These are phyloP conservation scores for Kryphioiulus occultus DNA, from an alignment of 2,888 invertebrate genomes.

Conservation along the genomic window DNA sequence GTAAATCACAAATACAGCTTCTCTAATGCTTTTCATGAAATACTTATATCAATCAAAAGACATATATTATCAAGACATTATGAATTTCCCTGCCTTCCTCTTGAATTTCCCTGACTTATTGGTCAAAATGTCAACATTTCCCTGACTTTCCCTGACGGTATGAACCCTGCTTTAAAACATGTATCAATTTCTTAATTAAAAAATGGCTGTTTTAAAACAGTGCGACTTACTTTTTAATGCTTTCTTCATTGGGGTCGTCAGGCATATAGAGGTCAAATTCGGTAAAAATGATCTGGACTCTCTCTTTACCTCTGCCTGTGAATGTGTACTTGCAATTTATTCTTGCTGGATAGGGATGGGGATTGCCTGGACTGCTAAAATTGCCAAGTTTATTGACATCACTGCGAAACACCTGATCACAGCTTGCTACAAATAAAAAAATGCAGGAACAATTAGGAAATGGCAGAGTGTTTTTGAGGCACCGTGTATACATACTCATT, in stretches of 20 bases:
- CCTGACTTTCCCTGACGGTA: no score
- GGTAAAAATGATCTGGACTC: slow-evolving; percentile 83
- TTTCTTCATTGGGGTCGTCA: slow-evolving; percentile 42
- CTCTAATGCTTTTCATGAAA: no score
- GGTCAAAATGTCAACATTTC: no score
- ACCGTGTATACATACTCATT: no score
- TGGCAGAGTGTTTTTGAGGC: neutral
- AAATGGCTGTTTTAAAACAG: no score
- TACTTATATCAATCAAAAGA: no score
- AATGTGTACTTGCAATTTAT: slow-evolving; percentile 90
- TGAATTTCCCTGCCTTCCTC: no score
- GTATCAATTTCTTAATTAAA: no score
- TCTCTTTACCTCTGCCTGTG: slow-evolving; percentile 82
- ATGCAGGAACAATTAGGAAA: neutral
- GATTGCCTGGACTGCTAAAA: slow-evolving; percentile 84
- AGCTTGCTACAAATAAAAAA: slow-evolving; percentile 59
- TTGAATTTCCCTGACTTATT: no score
- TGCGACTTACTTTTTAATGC: slow-evolving; percentile 54
- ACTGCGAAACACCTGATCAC: slow-evolving; percentile 80
- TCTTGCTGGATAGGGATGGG: slow-evolving; percentile 79
- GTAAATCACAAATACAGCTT: no score
- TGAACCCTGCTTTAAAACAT: no score
- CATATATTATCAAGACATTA: no score
- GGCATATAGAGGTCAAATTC: slow-evolving; percentile 79
- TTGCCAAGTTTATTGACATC: slow-evolving; percentile 82